Percentiles rank a stretch among this genome's conserved stretches.
Evolutionary conservation across 2,888 invertebrate genomes (phyloP).

Genomic region (Mimumesa dahlbomi): DNA sequence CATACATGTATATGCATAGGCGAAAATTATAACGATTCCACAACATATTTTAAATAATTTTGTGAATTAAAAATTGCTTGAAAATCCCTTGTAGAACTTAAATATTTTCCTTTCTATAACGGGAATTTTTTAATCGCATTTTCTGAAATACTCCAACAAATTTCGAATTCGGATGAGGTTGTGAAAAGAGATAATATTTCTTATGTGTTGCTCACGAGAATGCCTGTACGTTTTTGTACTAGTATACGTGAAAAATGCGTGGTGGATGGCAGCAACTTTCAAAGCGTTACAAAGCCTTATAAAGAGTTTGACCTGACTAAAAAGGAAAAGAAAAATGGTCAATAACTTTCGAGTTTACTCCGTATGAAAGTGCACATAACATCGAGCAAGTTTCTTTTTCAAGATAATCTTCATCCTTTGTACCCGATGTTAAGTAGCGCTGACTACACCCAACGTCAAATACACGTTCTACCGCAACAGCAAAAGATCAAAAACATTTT

Average conservation of each 20-base stretch:
- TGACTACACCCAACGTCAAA: background rate
- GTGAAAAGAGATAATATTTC: background rate
- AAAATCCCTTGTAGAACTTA: no score
- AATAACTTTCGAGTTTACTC: background rate
- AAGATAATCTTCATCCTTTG: background rate
- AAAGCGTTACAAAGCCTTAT: background rate
- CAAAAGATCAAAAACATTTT: no score
- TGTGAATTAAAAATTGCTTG: no score
- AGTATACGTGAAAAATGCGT: background rate
- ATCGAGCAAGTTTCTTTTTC: background rate
- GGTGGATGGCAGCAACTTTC: background rate
- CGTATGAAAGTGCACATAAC: background rate
- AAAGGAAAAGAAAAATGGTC: background rate
- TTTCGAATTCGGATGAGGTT: no score
- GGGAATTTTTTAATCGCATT: no score
- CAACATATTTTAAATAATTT: no score
- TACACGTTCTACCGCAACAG: no score
- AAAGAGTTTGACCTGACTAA: conserved; percentile 1
- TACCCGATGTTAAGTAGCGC: background rate
- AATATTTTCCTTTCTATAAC: no score
- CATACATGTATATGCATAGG: no score
- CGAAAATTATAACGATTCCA: no score
- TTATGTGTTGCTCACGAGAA: background rate
- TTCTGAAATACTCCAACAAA: no score
- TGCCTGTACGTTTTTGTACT: background rate